These are phyloP conservation scores for Sylvia borin DNA, from an alignment of 2,797 vertebrate genomes.

Conservation along the genomic window DNA sequence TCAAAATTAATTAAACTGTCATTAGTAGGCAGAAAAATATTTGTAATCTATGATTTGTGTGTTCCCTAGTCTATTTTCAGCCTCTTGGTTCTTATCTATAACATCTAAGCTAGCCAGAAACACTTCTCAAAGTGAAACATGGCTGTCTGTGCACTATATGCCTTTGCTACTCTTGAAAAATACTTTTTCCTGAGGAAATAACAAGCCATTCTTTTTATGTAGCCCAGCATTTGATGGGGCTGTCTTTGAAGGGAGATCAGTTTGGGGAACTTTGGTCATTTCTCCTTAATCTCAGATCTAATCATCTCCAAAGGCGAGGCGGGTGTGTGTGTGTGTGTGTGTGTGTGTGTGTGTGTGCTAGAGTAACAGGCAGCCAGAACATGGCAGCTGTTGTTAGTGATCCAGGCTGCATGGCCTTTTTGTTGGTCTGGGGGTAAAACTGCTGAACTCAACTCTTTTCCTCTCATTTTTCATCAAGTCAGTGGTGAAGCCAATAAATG, in stretches of 20 bases:
- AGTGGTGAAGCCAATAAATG: fast-evolving
- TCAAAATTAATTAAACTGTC: background rate
- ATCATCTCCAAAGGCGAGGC: background rate
- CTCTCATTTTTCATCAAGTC: background rate
- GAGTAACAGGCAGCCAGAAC: background rate
- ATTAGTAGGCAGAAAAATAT: background rate
- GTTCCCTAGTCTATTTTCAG: background rate
- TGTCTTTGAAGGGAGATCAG: background rate
- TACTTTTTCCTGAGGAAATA: background rate
- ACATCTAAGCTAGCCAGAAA: background rate
- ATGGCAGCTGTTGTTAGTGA: fast-evolving
- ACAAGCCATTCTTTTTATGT: background rate
- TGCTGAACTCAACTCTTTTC: background rate
- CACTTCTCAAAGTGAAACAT: background rate
- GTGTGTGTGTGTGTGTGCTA: too few relatives aligned
- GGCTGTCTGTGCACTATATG: background rate
- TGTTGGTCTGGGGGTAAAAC: too few relatives aligned
- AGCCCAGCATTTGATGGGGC: background rate
- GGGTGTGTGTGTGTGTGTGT: too few relatives aligned
- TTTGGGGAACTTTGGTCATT: background rate
- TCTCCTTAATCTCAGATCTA: background rate
- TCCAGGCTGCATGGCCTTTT: fast-evolving
- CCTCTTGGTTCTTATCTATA: background rate
- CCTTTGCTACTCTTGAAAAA: background rate
- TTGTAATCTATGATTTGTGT: background rate